phyloP scores from a whole-genome alignment of 2,113 vertebrate species.

The Bubalus kerabau region DNA sequence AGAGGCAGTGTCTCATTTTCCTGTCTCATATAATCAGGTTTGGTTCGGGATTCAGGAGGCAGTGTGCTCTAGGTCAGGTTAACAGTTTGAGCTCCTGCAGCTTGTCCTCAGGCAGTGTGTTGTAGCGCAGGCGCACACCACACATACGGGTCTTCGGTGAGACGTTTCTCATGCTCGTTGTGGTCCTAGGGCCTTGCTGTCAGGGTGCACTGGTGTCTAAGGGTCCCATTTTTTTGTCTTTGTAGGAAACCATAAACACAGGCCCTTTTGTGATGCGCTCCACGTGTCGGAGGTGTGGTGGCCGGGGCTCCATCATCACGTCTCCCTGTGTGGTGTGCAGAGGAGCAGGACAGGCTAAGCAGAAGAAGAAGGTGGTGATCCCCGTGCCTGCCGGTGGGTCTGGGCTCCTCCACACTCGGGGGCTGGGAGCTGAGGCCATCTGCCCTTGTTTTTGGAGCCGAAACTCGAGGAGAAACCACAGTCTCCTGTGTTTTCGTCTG shows the following conservation, averaged over 20 bases:
- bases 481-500: neutral
- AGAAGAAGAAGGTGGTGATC: slow-evolving; percentile 90
- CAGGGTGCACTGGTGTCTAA: neutral
- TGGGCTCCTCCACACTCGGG: rapidly evolving
- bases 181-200: neutral
- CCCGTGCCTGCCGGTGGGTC: slow-evolving; percentile 95
- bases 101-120: neutral
- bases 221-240: neutral
- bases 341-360: slow-evolving; percentile 93
- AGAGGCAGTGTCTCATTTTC: neutral
- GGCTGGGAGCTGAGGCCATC: neutral
- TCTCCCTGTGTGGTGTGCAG: slow-evolving; percentile 87
- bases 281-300: slow-evolving; percentile 91
- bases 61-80: neutral
- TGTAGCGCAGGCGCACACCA: neutral
- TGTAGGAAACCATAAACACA: slow-evolving; percentile 94
- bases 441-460: neutral
- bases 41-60: neutral
- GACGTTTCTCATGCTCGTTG: neutral
- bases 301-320: slow-evolving; percentile 89
- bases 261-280: slow-evolving; percentile 99
- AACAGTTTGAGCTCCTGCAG: neutral
- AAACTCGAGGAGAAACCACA: neutral
- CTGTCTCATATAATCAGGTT: neutral
- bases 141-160: neutral